These are phyloP conservation scores for Peromyscus aztecus DNA, from an alignment of 2,797 vertebrate species.

Conservation along the genomic window DNA sequence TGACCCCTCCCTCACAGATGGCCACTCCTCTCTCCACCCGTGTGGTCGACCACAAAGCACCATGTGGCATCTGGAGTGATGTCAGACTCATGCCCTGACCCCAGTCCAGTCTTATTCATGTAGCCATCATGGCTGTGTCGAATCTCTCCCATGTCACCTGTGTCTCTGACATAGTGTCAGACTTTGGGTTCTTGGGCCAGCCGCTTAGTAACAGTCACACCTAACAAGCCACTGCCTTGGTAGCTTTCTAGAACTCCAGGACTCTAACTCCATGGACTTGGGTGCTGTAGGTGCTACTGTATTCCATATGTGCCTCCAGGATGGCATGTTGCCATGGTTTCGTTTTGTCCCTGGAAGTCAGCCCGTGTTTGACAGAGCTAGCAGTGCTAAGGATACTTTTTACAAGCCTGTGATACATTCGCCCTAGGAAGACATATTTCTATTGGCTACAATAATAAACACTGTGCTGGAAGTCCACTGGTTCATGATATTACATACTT, in stretches of 20 bases:
- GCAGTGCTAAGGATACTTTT: background rate
- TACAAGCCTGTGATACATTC: too few relatives aligned
- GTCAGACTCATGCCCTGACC: background rate
- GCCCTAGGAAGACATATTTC: background rate
- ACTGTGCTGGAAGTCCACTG: background rate
- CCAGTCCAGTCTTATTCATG: background rate
- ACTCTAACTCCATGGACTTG: rapidly evolving
- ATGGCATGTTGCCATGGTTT: background rate
- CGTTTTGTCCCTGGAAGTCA: background rate
- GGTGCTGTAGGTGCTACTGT: rapidly evolving
- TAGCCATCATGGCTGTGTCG: rapidly evolving
- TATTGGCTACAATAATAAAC: background rate
- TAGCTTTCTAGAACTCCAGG: rapidly evolving
- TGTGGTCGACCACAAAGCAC: too few relatives aligned
- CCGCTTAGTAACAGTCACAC: background rate
- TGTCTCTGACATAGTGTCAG: background rate
- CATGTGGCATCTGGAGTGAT: background rate
- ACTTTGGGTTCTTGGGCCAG: background rate
- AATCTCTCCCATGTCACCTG: rapidly evolving
- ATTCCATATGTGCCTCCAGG: background rate
- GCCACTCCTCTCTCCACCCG: background rate
- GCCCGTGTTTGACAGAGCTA: too few relatives aligned
- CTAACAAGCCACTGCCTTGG: background rate
- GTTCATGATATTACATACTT: background rate
- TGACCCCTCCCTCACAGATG: too few relatives aligned